Evolutionary conservation across 2,797 vertebrate genomes (phyloP), one percentile per base, ranked within the genome.

Genomic region (Peromyscus aztecus): DNA sequence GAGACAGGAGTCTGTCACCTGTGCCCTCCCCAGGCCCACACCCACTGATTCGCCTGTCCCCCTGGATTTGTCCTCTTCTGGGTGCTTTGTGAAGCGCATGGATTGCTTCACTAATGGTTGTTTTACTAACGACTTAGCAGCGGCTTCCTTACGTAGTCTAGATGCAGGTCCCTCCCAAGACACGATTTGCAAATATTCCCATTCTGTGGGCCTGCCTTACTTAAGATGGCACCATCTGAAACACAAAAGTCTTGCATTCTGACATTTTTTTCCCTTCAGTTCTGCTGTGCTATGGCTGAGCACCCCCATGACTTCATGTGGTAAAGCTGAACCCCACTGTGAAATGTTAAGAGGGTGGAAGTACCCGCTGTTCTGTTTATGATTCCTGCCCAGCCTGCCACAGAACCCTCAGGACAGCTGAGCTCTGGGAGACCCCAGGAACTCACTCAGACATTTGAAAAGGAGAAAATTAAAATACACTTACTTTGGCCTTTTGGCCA

Each of bases 361-460:
- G 40, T 21, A 40, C 55, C 55, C 6, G 13, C 43, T n/a, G 34
- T 37, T 52, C 21, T 52, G 19, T n/a, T 52, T n/a, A 49, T 67
- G 63, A 19, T 46, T 7, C 63, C 19, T 8, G 23, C 24, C 23
- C 27, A 34, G 71, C 27, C 19, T 73, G 52, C 27, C 37, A 14
- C 0, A 2, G 59, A 69, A 34, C 9, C 29, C 40, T 49, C 0
- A 5, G 11, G 23, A 73, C 8, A 52, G 11, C 23, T 37, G 57
- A 6, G 76, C 27, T 40, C 59, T 17, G 0, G 0, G 17, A 37
- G 63, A 69, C n/a, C 49, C 78, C 13, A 14, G n/a, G 0, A 17
- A 31, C 14, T 14, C 2, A 12, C 49, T 49, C 27, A 31, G 85
- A 61, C 49, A 59, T 29, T 10, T 27, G 13, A 29, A 34, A 23